Evolutionary conservation across 1,140 invertebrate genomes (phyloP).

Genomic region (Sitodiplosis mosellana): DNA sequence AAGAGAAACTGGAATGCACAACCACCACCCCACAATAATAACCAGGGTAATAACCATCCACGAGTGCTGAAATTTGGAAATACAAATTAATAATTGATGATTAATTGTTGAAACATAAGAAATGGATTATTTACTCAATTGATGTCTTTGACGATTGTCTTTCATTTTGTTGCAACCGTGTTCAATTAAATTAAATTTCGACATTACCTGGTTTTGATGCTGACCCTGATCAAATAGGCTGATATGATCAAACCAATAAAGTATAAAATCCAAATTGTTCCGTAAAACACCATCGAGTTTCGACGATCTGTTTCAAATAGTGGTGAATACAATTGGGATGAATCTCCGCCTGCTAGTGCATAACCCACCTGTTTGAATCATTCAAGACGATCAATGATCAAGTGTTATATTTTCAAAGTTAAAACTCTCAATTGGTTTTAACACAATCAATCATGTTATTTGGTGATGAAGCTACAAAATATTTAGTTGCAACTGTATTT

Average conservation of each 20-base stretch:
- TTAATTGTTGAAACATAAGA: no score
- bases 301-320: constrained; percentile 71
- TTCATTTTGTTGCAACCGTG: no score
- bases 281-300: constrained; percentile 50
- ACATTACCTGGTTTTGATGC: constrained; percentile 26
- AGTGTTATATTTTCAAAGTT: background rate
- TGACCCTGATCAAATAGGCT: constrained; percentile 37
- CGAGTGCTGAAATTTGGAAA: constrained; percentile 21
- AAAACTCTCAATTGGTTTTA: background rate
- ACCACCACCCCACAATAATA: constrained; percentile 45
- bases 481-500: background rate
- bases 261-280: constrained; percentile 51
- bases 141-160: no score
- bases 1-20: constrained; percentile 60
- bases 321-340: constrained; percentile 68
- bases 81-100: background rate
- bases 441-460: no score
- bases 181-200: no score
- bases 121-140: no score
- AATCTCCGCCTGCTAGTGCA: constrained; percentile 65
- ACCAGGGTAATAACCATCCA: constrained; percentile 65
- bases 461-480: background rate
- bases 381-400: background rate
- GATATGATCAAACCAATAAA: constrained; percentile 45
- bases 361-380: constrained; percentile 31